phyloP scores from a whole-genome alignment of 2,797 vertebrate genomes.

The Sciurus vulgaris region DNA sequence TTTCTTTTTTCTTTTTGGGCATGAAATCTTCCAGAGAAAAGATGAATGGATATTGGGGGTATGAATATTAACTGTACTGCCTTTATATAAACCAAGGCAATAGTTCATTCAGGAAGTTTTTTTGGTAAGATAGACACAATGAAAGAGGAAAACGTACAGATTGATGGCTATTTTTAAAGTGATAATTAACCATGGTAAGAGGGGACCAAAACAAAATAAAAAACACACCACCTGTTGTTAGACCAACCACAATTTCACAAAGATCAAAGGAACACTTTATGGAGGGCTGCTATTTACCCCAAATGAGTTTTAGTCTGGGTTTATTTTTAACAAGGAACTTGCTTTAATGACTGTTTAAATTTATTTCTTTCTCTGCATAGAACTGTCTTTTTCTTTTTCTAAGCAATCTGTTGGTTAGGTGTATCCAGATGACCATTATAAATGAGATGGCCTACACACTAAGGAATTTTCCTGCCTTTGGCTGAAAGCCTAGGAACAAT shows the following conservation, averaged over 20 bases:
- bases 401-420: background rate
- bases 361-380: conserved; percentile 1
- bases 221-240: conserved; percentile 33
- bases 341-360: background rate
- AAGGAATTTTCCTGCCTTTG: background rate
- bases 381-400: background rate
- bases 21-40: background rate
- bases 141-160: conserved; percentile 45
- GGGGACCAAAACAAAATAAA: background rate
- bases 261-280: background rate
- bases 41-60: background rate
- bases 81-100: conserved; percentile 11
- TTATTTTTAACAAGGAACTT: conserved; percentile 1
- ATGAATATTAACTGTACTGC: background rate
- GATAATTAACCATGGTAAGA: background rate
- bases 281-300: background rate
- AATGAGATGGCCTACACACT: background rate
- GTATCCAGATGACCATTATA: background rate
- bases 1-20: background rate
- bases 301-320: background rate
- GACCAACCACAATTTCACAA: conserved; percentile 60
- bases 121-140: conserved; percentile 29
- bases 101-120: background rate
- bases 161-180: background rate
- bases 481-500: background rate